phyloP scores from a whole-genome alignment of 2,888 invertebrate genomes.

The Punctoribates punctum region DNA sequence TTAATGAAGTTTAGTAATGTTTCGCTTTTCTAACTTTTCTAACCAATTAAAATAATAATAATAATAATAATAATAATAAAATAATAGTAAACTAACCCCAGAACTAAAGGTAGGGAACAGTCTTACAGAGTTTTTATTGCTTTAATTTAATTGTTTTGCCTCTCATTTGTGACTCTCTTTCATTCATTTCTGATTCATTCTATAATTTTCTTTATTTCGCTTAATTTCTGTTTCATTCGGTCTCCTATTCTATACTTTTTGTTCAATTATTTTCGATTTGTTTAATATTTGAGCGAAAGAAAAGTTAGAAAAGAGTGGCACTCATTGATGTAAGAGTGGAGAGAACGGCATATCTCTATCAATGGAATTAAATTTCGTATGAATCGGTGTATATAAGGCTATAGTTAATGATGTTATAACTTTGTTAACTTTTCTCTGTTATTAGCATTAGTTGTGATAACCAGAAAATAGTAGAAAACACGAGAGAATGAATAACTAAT shows the following conservation, averaged over 20 bases:
- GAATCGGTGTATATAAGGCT: too few species aligned
- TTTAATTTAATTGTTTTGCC: slow-evolving; percentile 35
- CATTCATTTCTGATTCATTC: neutral
- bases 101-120: neutral
- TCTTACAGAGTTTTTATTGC: slow-evolving; percentile 19
- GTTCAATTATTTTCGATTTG: too few species aligned
- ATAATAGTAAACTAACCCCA: neutral
- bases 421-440: slow-evolving; percentile 2
- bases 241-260: too few species aligned
- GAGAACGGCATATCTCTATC: too few species aligned
- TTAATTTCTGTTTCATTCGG: neutral
- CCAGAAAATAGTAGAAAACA: neutral
- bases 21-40: neutral
- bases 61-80: slow-evolving; percentile 32
- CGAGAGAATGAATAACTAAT: slow-evolving; percentile 31
- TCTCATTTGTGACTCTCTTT: neutral
- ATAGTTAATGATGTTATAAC: slow-evolving; percentile 31
- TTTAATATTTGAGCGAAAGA: too few species aligned
- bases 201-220: neutral
- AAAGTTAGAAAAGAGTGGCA: too few species aligned
- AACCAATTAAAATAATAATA: slow-evolving; percentile 38
- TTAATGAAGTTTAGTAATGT: slow-evolving; percentile 32
- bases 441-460: neutral
- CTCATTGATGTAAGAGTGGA: too few species aligned
- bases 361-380: too few species aligned